Percentiles rank a stretch among this genome's conserved stretches.
Evolutionary conservation across 2,113 vertebrate genomes (phyloP).

Genomic region (Psilopogon haemacephalus): DNA sequence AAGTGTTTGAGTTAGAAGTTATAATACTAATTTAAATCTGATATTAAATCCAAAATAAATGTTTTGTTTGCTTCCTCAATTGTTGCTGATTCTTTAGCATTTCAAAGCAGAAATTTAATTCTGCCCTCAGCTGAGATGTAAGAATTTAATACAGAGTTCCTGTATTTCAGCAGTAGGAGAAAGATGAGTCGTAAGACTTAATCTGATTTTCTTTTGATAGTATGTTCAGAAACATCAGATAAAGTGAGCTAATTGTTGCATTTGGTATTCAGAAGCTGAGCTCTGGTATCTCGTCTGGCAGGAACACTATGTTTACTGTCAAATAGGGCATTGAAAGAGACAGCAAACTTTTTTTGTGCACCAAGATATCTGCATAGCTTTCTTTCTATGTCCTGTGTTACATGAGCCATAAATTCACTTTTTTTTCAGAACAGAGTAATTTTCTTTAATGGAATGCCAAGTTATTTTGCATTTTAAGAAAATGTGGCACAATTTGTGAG

Average conservation of each 20-base stretch:
- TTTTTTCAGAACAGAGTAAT: not conserved
- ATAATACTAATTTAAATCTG: not conserved
- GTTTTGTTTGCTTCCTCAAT: not conserved
- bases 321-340: not conserved
- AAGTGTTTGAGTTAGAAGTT: not conserved
- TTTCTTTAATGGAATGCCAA: not conserved
- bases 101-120: not conserved
- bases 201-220: not conserved
- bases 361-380: not conserved
- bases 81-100: not conserved
- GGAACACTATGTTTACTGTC: conserved; percentile 3
- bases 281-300: not conserved
- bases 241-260: not conserved
- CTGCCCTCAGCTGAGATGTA: not conserved
- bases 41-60: not conserved
- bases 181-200: not conserved
- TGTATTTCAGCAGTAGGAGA: not conserved
- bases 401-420: not conserved
- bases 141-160: not conserved
- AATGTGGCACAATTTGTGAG: not conserved
- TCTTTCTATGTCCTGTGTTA: not conserved
- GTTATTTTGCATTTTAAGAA: not conserved
- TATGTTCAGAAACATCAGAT: not conserved
- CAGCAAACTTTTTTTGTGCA: not conserved
- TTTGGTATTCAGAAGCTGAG: not conserved